Percentiles rank a stretch among this genome's conserved stretches.
phyloP scores from a whole-genome alignment of 2,888 invertebrate genomes.

The Nesidiocoris tenuis region DNA sequence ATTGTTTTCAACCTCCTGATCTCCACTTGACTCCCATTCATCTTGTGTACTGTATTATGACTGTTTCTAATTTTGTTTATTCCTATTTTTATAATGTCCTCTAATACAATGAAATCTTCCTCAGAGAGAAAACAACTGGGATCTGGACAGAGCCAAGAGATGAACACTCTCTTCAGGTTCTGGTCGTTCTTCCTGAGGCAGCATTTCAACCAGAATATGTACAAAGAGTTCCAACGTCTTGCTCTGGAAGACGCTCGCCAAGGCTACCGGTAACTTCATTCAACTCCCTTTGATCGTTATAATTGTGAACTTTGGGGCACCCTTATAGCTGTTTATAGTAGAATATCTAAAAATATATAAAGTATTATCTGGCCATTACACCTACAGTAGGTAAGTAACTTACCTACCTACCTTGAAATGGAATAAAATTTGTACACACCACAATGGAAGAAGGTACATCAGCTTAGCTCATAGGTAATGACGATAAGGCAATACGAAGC shows the following conservation, averaged over 20 bases:
- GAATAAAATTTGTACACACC: too few species aligned
- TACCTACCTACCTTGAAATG: too few species aligned
- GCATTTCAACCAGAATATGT: slow-evolving; percentile 98
- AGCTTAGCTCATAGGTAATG: too few species aligned
- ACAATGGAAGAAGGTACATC: too few species aligned
- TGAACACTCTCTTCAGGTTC: slow-evolving; percentile 99
- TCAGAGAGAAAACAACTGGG: slow-evolving; percentile 89
- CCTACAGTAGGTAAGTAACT: too few species aligned
- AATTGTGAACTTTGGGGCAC: too few species aligned
- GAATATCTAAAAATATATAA: too few species aligned
- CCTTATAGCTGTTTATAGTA: too few species aligned
- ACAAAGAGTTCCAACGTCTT: slow-evolving; percentile 86
- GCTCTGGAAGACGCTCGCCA: slow-evolving; percentile 91
- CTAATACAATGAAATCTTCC: slow-evolving; percentile 52
- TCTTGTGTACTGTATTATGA: background rate
- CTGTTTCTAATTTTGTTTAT: background rate
- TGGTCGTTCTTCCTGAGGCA: slow-evolving; percentile 99
- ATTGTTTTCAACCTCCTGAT: too few species aligned
- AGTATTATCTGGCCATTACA: too few species aligned
- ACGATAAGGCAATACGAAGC: too few species aligned
- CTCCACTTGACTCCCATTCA: too few species aligned
- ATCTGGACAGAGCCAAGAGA: slow-evolving; percentile 93
- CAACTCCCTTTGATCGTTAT: background rate
- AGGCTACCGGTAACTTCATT: slow-evolving; percentile 72
- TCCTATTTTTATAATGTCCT: background rate